Conservation (phyloP, 2,888 invertebrate species). For the Lypha dubia region DNA sequence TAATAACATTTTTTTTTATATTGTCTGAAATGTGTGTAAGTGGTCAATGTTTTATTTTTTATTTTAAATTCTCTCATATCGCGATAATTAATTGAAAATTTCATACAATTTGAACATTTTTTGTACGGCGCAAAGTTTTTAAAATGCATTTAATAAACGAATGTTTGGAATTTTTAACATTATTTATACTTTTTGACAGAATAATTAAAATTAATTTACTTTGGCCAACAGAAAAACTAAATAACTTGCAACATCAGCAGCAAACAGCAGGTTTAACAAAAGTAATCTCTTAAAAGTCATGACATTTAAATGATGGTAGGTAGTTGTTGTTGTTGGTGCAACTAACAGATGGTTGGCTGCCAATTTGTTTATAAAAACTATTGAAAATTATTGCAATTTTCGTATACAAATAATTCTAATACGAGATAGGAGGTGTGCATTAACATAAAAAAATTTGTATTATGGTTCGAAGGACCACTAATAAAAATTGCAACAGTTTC, state of each 20-base stretch:
- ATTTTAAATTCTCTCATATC: not conserved
- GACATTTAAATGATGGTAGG: not conserved
- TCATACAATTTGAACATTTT: not conserved
- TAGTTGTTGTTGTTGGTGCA: not conserved
- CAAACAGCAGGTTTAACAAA: not conserved
- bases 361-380: not conserved
- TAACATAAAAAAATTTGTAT: not conserved
- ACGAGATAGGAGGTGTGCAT: not conserved
- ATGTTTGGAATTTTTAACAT: slow-evolving; percentile 25
- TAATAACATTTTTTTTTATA: not conserved
- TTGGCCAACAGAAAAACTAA: not conserved
- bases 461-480: too few species aligned
- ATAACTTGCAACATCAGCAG: slow-evolving; percentile 1
- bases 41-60: not conserved
- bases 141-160: slow-evolving; percentile 7
- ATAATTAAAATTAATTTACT: slow-evolving; percentile 35
- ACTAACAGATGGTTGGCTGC: not conserved
- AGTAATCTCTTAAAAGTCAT: not conserved
- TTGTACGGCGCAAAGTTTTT: not conserved
- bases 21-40: not conserved
- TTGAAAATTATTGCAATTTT: too few species aligned
- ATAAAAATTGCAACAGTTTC: too few species aligned
- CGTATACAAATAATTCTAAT: too few species aligned
- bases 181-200: slow-evolving; percentile 20
- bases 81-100: not conserved